Conservation (phyloP, 1,140 invertebrate species). For the Micrasema minimum region DNA sequence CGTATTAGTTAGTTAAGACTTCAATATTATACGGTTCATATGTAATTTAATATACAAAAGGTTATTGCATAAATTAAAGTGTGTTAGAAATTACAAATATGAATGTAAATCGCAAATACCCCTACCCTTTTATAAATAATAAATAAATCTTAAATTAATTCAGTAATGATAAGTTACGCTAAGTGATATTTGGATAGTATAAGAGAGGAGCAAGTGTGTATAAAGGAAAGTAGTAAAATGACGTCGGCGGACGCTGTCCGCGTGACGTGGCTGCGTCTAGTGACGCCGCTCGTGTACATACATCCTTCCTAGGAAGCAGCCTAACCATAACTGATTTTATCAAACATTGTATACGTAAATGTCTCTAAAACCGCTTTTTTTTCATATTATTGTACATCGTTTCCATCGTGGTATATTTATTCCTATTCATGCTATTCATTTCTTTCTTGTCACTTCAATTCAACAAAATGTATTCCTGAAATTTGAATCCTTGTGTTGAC, state of each 20-base stretch:
- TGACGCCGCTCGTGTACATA: conserved; percentile 42
- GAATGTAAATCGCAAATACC: conserved; percentile 49
- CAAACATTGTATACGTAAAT: conserved; percentile 50
- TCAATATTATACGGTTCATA: conserved; percentile 50
- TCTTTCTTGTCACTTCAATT: too few relatives aligned
- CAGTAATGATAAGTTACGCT: conserved; percentile 45
- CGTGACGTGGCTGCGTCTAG: conserved; percentile 10
- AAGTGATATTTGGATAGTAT: conserved; percentile 52
- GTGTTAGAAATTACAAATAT: conserved; percentile 49
- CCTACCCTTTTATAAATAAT: conserved; percentile 45
- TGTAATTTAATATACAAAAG: conserved; percentile 52
- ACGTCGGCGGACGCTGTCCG: conserved; percentile 12
- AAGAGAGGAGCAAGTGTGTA: conserved; percentile 46
- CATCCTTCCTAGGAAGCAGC: conserved; percentile 30
- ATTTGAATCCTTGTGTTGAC: too few relatives aligned
- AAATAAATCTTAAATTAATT: conserved; percentile 48
- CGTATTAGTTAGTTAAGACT: conserved; percentile 45
- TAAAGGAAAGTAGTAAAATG: conserved; percentile 49
- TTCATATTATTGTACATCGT: too few relatives aligned
- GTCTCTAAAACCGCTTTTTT: conserved; percentile 38
- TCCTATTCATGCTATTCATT: too few relatives aligned
- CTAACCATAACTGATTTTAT: conserved; percentile 40
- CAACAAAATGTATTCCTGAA: too few relatives aligned
- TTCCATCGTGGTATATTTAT: too few relatives aligned
- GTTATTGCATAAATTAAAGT: conserved; percentile 51